phyloP scores from a whole-genome alignment of 2,797 vertebrate species.

The Ammospiza maritima region DNA sequence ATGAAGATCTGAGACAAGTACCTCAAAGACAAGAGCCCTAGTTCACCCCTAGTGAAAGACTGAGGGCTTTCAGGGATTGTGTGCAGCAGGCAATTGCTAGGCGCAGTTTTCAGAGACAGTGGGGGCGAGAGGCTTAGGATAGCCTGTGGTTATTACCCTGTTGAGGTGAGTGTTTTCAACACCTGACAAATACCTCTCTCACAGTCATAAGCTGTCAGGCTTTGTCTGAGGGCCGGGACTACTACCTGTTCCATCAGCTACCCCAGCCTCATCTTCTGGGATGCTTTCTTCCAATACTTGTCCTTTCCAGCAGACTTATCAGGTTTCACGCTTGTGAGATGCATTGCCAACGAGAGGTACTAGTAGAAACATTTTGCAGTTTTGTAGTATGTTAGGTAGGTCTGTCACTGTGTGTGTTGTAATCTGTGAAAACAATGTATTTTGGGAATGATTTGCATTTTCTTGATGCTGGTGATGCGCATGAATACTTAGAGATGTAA shows the following conservation, averaged over 20 bases:
- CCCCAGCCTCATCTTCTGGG: neutral
- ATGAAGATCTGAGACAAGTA: neutral
- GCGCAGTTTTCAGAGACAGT: neutral
- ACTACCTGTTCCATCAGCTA: neutral
- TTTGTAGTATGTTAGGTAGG: neutral
- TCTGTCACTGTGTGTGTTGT: neutral
- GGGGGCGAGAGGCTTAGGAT: neutral
- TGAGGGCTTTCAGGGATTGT: accelerated
- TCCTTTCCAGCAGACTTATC: neutral
- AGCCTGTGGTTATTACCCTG: neutral
- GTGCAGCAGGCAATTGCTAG: accelerated
- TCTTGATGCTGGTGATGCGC: neutral
- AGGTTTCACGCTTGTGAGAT: neutral
- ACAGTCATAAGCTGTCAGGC: neutral
- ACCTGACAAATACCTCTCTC: neutral
- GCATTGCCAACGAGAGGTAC: neutral
- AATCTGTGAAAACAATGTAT: constrained; percentile 16
- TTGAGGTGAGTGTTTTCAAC: neutral
- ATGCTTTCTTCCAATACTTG: neutral
- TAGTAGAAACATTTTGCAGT: neutral
- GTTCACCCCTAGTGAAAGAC: too few relatives aligned
- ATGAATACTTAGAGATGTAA: neutral
- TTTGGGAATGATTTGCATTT: constrained; percentile 23
- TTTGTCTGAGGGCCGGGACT: neutral
- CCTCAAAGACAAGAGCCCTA: too few relatives aligned